Evolutionary conservation across 2,113 vertebrate species (phyloP), one percentile per base, ranked within the genome.

Genomic region (Pycnonotus jocosus): DNA sequence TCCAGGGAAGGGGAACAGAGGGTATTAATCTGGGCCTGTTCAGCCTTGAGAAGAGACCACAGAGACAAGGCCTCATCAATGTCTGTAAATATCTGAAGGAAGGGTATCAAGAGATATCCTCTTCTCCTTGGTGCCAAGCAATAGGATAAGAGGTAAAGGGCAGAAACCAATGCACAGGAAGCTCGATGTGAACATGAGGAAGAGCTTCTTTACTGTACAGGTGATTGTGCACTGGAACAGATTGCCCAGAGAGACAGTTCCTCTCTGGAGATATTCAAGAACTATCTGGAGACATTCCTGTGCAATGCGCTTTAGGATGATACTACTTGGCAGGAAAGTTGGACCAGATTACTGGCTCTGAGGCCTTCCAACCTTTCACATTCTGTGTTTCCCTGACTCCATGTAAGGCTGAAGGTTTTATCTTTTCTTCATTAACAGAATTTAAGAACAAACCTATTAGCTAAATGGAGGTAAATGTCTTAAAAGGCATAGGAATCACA

Each of bases 341-440:
- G 15, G 50, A 27, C 22, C 31, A 33, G 17, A 50, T 48, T n/a
- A 42, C 14, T 0, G 0, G 5, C 4, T 65, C 31, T 81, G 18
- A 17, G 1, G 3, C 6, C 22, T 50, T 71, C 17, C 27, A 57
- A 33, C 4, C 4, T 44, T 23, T 50, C 10, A 6, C 5, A 15
- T 42, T 51, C 44, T 33, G 27, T 65, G 28, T 51, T 51, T 51
- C 23, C 37, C 24, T 38, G 6, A 44, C 8, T 65, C 72, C 47
- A 25, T 13, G 18, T 50, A 70, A 71, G 5, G 4, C 11, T 33
- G 16, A 74, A 70, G 11, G 7, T 35, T 57, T 86, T 72, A 5
- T 12, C 9, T 20, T 65, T 17, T 37, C 54, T 42, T 79, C 8
- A 64, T 64, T 16, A 47, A 10, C 7, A 69, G 12, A 86, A 73